Evolutionary conservation across 2,797 vertebrate species (phyloP).

Genomic region (Catharus ustulatus): DNA sequence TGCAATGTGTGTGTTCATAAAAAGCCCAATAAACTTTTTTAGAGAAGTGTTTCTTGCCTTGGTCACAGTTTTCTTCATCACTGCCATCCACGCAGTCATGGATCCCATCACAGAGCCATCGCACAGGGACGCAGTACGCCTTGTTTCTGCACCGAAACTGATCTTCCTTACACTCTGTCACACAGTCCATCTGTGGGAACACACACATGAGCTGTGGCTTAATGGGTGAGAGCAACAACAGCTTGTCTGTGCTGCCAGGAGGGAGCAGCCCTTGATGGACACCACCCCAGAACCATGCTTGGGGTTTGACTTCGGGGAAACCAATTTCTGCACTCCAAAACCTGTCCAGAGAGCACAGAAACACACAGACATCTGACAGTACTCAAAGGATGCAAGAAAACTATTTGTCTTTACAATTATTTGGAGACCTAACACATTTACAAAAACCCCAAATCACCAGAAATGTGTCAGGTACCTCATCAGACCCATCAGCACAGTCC

Average conservation of each 20-base stretch:
- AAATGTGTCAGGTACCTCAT: constrained; percentile 84
- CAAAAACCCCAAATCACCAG: too few relatives aligned
- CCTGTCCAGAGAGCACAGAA: not conserved
- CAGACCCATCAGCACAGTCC: constrained; percentile 94
- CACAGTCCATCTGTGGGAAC: constrained; percentile 87
- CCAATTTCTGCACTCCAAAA: not conserved
- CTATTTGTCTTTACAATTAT: not conserved
- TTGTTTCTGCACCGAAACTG: constrained; percentile 94
- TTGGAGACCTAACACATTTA: not conserved
- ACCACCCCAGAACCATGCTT: fast-evolving
- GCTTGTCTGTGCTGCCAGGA: fast-evolving
- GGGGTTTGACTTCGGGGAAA: not conserved
- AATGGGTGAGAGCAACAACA: not conserved
- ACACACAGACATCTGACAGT: not conserved
- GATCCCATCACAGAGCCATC: constrained; percentile 94
- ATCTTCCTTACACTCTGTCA: constrained; percentile 92
- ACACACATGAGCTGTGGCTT: not conserved
- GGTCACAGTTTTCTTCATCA: constrained; percentile 91
- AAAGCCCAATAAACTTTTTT: not conserved
- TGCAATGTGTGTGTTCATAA: not conserved
- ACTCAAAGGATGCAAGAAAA: not conserved
- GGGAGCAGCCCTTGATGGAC: not conserved
- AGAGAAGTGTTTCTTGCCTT: constrained; percentile 72
- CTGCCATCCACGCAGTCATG: constrained; percentile 96
- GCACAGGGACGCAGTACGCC: constrained; percentile 92